Percentiles rank a stretch among this genome's conserved stretches.
phyloP scores from a whole-genome alignment of 2,888 invertebrate genomes.

The Parnassius apollo region DNA sequence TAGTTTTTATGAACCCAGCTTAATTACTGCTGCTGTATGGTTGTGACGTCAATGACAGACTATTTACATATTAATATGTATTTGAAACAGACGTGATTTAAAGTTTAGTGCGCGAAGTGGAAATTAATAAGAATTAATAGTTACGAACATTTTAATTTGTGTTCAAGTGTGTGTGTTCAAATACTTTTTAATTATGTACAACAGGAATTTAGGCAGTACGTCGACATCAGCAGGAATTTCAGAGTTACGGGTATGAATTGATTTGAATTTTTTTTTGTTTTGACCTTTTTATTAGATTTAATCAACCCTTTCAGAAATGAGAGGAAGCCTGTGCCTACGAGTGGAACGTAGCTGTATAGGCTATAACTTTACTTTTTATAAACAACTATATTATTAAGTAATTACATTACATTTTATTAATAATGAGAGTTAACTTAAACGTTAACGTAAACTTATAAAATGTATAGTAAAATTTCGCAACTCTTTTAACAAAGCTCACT shows the following conservation, averaged over 20 bases:
- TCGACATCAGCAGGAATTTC: slow-evolving; percentile 71
- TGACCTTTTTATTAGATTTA: not conserved
- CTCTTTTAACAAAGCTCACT: too few relatives aligned
- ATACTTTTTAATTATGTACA: slow-evolving; percentile 42
- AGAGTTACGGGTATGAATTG: slow-evolving; percentile 58
- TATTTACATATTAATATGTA: not conserved
- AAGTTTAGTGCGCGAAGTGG: slow-evolving; percentile 9
- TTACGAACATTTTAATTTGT: not conserved
- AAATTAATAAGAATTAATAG: slow-evolving; percentile 14
- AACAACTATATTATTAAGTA: too few relatives aligned
- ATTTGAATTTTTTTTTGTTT: slow-evolving; percentile 1
- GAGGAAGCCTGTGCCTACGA: too few relatives aligned
- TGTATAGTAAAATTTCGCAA: too few relatives aligned
- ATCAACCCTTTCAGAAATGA: too few relatives aligned
- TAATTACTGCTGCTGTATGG: not conserved
- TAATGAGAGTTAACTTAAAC: too few relatives aligned
- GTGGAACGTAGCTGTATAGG: too few relatives aligned
- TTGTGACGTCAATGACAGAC: not conserved
- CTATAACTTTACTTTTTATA: too few relatives aligned
- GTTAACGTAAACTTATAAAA: too few relatives aligned
- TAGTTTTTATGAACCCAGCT: slow-evolving; percentile 24
- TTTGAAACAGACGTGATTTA: not conserved
- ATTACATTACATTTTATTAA: too few relatives aligned
- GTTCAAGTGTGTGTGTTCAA: slow-evolving; percentile 10
- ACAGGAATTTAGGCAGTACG: slow-evolving; percentile 54